Evolutionary conservation across 2,888 invertebrate species (phyloP), one percentile per base, ranked within the genome.

Genomic region (Rhopalosiphum nymphaeae): DNA sequence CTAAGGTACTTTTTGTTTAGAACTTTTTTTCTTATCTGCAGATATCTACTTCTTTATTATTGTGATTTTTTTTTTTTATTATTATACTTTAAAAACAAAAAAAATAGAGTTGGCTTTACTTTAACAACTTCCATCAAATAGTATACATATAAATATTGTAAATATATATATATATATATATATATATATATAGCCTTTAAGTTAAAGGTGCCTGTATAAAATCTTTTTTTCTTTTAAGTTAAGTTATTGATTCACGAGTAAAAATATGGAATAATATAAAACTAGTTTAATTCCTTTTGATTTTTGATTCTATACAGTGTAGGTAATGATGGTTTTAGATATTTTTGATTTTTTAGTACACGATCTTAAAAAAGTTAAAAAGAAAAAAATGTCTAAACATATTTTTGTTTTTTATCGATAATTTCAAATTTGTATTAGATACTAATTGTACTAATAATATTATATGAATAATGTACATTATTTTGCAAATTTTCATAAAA

Each of bases 71-170:
- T 85, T 67, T 67, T 86, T 85, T 85, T 67, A n/a, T 86, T 44
- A 86, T 89, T 89, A 89, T 57, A 89, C 89, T 89, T 67, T 56
- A 36, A 57, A 89, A 89, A 56, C 36, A 89, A 49, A 49, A 89
- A 56, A 56, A 26, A n/a, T n/a, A 13, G n/a, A 42, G 53, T 89
- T 56, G 25, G 42, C 10, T 67, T 36, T 89, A 89, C 89, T 89
- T 53, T 26, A 42, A 89, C 53, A 89, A 89, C 36, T 89, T 89
- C 42, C 26, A 89, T 46, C 26, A 67, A 67, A 67, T 36, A 36
- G n/a, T 67, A 36, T 67, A 67, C n/a, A n/a, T 67, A 67, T 36
- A 53, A 53, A 53, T 53, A 53, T 53, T 53, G 53, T 53, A 53
- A 53, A 53, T 53, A 53, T 53, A 53, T 16, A 46, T 46, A 46